Evolutionary conservation across 2,888 invertebrate genomes (phyloP).

Genomic region (Synergus japonicus): DNA sequence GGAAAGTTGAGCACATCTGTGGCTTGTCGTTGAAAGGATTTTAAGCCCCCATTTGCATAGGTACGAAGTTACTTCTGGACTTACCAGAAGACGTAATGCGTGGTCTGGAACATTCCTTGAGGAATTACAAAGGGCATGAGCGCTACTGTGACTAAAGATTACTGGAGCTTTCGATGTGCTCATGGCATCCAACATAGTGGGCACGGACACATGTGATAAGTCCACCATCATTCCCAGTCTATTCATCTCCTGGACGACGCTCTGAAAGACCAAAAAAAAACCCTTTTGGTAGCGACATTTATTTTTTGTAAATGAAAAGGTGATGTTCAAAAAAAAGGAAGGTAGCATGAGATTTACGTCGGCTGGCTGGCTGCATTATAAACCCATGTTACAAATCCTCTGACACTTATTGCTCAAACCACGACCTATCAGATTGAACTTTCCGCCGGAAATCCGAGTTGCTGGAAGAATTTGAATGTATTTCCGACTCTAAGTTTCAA

Average conservation of each 20-base stretch:
- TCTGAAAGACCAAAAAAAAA: constrained; percentile 68
- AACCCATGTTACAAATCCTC: constrained; percentile 41
- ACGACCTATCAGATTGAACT: constrained; percentile 55
- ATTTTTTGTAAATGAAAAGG: neutral
- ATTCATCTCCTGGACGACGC: constrained; percentile 82
- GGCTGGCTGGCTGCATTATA: neutral
- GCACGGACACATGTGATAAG: constrained; percentile 79
- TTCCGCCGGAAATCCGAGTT: neutral
- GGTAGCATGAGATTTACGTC: constrained; percentile 35
- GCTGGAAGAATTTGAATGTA: constrained; percentile 17
- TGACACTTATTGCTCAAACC: constrained; percentile 69
- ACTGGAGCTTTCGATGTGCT: constrained; percentile 79
- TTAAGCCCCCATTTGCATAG: constrained; percentile 29
- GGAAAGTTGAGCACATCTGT: constrained; percentile 16
- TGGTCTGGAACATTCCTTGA: constrained; percentile 81
- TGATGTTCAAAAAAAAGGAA: constrained; percentile 22
- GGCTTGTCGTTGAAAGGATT: constrained; percentile 24
- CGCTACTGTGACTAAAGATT: constrained; percentile 82
- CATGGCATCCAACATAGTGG: constrained; percentile 80
- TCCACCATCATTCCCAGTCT: constrained; percentile 82
- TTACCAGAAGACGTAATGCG: constrained; percentile 80
- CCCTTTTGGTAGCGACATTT: neutral
- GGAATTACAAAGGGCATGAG: constrained; percentile 80
- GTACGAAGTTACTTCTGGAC: constrained; percentile 55
- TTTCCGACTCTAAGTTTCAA: neutral